These are phyloP conservation scores for Eublepharis macularius DNA, from an alignment of 2,113 vertebrate species.

Conservation along the genomic window DNA sequence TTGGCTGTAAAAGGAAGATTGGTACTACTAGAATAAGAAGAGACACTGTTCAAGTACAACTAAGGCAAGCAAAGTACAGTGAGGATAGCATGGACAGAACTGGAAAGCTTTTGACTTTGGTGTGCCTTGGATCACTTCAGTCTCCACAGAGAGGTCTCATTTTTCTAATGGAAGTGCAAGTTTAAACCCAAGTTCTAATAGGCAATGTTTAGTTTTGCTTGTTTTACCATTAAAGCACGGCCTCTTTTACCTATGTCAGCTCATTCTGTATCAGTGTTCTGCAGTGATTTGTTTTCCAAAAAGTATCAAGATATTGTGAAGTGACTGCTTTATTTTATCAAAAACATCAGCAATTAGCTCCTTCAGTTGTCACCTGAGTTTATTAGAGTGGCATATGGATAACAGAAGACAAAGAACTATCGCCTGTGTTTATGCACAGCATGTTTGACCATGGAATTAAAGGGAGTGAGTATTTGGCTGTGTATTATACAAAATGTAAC, in stretches of 20 bases:
- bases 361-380: neutral
- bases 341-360: conserved; percentile 3
- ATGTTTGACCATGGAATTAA: conserved; percentile 14
- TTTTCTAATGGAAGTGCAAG: neutral
- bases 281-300: neutral
- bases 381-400: neutral
- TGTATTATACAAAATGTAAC: conserved; percentile 22
- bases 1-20: neutral
- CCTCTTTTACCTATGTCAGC: neutral
- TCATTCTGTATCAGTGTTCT: neutral
- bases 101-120: neutral
- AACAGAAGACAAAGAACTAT: conserved; percentile 17
- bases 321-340: neutral
- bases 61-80: neutral
- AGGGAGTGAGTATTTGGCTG: neutral
- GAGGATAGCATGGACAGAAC: neutral
- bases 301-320: conserved; percentile 5
- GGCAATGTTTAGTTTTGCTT: neutral
- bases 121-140: neutral
- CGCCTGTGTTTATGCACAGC: neutral
- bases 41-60: neutral
- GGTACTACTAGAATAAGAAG: neutral
- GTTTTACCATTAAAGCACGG: neutral
- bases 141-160: neutral
- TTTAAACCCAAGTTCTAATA: neutral